phyloP scores from a whole-genome alignment of 1,140 invertebrate genomes.

The Pachypsylla venusta region DNA sequence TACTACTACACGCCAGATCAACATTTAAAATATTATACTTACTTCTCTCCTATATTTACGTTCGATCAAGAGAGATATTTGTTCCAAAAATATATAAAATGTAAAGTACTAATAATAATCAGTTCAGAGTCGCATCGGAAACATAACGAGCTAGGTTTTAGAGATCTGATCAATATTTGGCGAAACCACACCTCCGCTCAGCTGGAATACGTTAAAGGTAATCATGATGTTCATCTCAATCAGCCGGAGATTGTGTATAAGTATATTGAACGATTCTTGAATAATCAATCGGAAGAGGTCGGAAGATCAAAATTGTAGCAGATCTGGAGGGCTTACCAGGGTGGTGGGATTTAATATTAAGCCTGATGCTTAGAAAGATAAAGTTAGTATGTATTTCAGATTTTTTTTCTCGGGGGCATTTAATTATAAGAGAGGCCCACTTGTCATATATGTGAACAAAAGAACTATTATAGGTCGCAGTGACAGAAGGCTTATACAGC shows the following conservation, averaged over 20 bases:
- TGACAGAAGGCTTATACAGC: no score
- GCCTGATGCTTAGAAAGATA: no score
- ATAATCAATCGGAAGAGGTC: neutral
- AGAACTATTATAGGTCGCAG: no score
- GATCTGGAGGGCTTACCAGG: neutral
- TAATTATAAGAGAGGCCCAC: no score
- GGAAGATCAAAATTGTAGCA: neutral
- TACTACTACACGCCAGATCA: conserved; percentile 30
- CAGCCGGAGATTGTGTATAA: conserved; percentile 37
- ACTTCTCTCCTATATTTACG: conserved; percentile 19
- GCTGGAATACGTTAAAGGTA: conserved; percentile 35
- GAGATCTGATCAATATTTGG: conserved; percentile 23
- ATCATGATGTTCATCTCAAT: conserved; percentile 48
- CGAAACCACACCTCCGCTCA: neutral
- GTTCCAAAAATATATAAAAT: conserved; percentile 17
- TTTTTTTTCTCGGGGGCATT: no score
- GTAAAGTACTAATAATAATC: conserved; percentile 28
- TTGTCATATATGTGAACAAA: no score
- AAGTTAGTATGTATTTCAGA: no score
- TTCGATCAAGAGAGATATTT: conserved; percentile 20
- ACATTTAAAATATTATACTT: conserved; percentile 24
- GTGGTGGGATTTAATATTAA: neutral
- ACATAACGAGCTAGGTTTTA: conserved; percentile 12
- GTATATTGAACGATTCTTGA: conserved; percentile 32
- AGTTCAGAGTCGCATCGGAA: conserved; percentile 19